Evolutionary conservation across 2,113 vertebrate species (phyloP).

Genomic region (Heptranchias perlo): DNA sequence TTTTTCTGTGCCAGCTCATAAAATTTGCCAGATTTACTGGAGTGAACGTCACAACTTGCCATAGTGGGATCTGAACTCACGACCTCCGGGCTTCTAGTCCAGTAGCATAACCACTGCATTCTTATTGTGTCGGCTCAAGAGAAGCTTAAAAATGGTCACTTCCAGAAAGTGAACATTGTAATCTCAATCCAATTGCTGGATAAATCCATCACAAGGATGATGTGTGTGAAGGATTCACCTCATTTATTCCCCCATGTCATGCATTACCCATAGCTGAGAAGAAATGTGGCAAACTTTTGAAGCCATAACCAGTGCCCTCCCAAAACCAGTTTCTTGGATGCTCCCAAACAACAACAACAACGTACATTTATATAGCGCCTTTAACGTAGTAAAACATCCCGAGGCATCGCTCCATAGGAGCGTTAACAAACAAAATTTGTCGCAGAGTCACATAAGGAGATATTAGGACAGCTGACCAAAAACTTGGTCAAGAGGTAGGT

Average conservation of each 20-base stretch:
- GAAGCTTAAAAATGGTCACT: neutral
- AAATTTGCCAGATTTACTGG: neutral
- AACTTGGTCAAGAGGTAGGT: no score
- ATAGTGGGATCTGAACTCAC: neutral
- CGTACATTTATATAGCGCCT: neutral
- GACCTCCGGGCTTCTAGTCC: neutral
- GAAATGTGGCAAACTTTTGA: neutral
- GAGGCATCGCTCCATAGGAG: neutral
- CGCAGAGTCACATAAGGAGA: neutral
- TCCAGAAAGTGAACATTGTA: neutral
- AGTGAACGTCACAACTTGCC: neutral
- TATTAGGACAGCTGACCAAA: neutral
- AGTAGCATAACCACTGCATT: neutral
- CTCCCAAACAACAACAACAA: neutral
- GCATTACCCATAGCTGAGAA: neutral
- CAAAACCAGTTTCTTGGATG: neutral
- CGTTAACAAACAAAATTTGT: neutral
- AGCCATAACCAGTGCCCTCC: neutral
- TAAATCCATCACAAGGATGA: neutral
- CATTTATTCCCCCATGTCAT: neutral
- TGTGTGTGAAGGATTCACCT: neutral
- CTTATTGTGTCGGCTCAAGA: neutral
- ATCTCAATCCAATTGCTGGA: neutral
- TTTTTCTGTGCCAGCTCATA: neutral
- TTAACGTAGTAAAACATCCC: neutral